Evolutionary conservation across 2,797 vertebrate species (phyloP), one percentile per base, ranked within the genome.

Genomic region (Oceanodroma leucorhoa): DNA sequence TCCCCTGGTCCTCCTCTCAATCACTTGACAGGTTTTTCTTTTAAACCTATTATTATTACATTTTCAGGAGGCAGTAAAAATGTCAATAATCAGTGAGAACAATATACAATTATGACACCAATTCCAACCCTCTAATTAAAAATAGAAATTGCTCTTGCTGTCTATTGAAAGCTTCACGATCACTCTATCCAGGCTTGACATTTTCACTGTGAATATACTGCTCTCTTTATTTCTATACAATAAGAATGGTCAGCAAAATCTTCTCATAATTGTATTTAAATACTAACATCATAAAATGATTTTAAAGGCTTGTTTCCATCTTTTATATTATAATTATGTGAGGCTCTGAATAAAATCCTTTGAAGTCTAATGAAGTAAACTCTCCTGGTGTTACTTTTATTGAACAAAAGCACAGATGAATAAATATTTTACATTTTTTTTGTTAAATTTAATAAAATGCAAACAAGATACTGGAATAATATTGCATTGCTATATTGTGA

Each of bases 31-130:
- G 65, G 8, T 66, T 81, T 93, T 90, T 9, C n/a, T 90, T 94
- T 72, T 79, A 87, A 94, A 23, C 34, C 21, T 72, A 60, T 75
- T 69, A 92, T 86, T 89, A 77, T 64, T 14, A 24, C 61, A 78
- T 86, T 92, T 92, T 72, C 57, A 67, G 48, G 36, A 72, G 21
- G 24, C 40, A 78, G 50, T 78, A 78, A 94, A 95, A 94, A 75
- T 34, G 3, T 57, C 83, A 88, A 65, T 86, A 93, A 82, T 82
- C 67, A 77, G n/a, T 46, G 22, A 70, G 43, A 94, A 80, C 23
- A 88, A 90, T 55, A 80, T 54, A 62, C 24, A 86, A 71, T 83
- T 86, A 75, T 66, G 22, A 48, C 38, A 81, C 9, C 18, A 80
- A 55, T 91, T 84, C 48, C 48, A 94, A 51, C 45, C 30, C 34